Percentiles rank a stretch among this genome's conserved stretches.
Conservation (phyloP, 2,113 vertebrate genomes). For the Xenus cinereus region DNA sequence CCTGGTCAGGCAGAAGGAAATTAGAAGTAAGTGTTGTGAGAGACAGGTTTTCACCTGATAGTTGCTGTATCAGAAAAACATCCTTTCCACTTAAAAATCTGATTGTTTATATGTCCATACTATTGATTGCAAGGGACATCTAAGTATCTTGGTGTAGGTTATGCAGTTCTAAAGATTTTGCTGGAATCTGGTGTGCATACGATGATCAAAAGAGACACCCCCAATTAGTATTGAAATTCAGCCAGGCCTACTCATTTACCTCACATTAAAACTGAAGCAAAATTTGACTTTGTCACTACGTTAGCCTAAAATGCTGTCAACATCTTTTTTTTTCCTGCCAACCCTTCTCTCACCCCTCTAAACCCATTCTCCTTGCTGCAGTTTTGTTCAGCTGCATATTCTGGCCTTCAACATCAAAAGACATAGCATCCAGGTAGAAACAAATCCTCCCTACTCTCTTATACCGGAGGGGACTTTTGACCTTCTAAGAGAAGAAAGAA, state of each 20-base stretch:
- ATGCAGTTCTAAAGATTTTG: constrained; percentile 5
- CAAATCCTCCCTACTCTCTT: neutral
- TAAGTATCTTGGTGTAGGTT: neutral
- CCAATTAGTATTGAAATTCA: constrained; percentile 36
- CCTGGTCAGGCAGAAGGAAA: neutral
- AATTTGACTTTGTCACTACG: neutral
- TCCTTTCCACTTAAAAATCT: neutral
- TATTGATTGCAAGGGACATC: neutral
- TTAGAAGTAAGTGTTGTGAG: neutral
- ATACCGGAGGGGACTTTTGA: neutral
- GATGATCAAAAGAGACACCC: neutral
- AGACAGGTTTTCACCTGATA: neutral
- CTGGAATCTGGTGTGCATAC: neutral
- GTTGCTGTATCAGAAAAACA: neutral
- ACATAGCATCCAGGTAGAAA: neutral
- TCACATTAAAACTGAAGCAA: constrained; percentile 30
- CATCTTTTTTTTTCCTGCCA: neutral
- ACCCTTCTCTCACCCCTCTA: neutral
- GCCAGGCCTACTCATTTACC: neutral
- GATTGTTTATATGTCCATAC: neutral
- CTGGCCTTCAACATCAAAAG: neutral
- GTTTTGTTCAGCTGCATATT: neutral
- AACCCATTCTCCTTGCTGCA: neutral
- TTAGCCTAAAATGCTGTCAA: neutral
- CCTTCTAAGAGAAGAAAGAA: neutral